Evolutionary conservation across 2,113 vertebrate genomes (phyloP).

Genomic region (Platysteira castanea): DNA sequence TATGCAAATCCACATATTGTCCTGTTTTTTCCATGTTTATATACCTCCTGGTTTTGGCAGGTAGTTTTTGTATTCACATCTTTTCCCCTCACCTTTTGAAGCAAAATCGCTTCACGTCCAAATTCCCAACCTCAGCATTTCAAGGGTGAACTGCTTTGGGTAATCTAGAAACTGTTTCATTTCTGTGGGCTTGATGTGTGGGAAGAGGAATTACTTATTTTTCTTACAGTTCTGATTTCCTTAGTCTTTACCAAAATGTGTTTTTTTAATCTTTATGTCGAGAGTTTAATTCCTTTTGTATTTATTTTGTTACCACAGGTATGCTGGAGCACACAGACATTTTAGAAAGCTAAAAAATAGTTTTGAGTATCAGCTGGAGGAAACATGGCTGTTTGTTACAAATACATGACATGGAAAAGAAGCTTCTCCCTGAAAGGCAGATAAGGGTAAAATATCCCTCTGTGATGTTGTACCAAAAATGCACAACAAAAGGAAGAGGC

Average conservation of each 20-base stretch:
- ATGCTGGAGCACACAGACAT: not conserved
- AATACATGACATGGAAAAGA: not conserved
- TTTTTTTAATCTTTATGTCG: not conserved
- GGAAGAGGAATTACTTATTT: slow-evolving; percentile 9
- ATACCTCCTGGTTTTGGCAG: not conserved
- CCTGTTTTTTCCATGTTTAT: not conserved
- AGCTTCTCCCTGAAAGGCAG: not conserved
- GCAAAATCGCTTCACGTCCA: not conserved
- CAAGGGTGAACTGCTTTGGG: not conserved
- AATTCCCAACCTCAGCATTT: not conserved
- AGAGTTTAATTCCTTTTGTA: not conserved
- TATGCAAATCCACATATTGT: not conserved
- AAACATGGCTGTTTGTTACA: not conserved
- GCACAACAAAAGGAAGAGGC: not conserved
- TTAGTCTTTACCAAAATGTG: not conserved
- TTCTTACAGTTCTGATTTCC: not conserved
- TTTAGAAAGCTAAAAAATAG: not conserved
- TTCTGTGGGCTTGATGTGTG: not conserved
- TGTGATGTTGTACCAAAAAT: not conserved
- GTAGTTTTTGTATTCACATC: not conserved
- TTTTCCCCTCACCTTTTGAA: not conserved
- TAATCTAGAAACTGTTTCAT: not conserved
- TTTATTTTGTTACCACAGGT: not conserved
- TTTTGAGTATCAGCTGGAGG: not conserved
- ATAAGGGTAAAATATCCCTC: not conserved